phyloP scores from a whole-genome alignment of 2,888 invertebrate species.

The Loripinus fragilis region DNA sequence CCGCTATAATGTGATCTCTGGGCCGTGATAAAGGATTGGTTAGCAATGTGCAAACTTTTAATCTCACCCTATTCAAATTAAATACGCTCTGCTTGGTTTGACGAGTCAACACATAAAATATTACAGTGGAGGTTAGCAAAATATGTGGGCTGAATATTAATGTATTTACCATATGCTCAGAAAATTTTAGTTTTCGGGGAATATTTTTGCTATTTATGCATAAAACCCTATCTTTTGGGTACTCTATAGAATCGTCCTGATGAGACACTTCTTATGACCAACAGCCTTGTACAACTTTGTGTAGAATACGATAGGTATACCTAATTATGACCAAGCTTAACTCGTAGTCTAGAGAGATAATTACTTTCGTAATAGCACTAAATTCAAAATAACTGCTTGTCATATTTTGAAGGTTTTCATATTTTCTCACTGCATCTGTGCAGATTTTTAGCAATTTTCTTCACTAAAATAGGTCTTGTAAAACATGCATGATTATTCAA shows the following conservation, averaged over 20 bases:
- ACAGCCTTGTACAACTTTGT: neutral
- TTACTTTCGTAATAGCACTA: neutral
- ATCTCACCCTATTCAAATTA: constrained; percentile 47
- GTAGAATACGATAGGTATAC: neutral
- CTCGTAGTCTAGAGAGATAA: too few relatives aligned
- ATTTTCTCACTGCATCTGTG: neutral
- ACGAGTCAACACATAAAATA: constrained; percentile 13
- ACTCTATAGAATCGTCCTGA: neutral
- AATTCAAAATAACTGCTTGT: neutral
- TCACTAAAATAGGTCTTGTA: too few relatives aligned
- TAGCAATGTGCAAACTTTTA: constrained; percentile 29
- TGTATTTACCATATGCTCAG: too few relatives aligned
- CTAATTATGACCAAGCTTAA: too few relatives aligned
- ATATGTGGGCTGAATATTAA: constrained; percentile 14
- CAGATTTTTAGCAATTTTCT: neutral
- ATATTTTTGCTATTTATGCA: too few relatives aligned
- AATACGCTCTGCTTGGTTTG: constrained; percentile 1
- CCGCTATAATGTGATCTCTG: constrained; percentile 5
- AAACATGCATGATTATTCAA: too few relatives aligned
- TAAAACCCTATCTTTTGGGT: too few relatives aligned
- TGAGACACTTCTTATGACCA: neutral
- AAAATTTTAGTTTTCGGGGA: too few relatives aligned
- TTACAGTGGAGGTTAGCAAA: constrained; percentile 4
- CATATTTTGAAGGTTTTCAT: neutral
- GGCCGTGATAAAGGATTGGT: constrained; percentile 39